Conservation (phyloP, 2,888 invertebrate genomes). For the Cactoblastis cactorum region DNA sequence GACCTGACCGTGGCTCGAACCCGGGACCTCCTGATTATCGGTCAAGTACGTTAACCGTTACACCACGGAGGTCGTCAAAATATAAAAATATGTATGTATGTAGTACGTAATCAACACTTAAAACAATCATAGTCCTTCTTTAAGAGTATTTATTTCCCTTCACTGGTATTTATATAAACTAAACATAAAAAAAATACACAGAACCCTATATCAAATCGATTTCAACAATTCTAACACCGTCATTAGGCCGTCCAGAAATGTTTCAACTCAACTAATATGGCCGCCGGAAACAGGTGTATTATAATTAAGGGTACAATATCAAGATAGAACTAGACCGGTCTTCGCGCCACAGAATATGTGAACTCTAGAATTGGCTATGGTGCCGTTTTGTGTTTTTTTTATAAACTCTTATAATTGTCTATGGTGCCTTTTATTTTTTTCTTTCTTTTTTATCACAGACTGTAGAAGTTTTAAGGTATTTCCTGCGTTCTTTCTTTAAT, state of each 20-base stretch:
- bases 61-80: too few species aligned
- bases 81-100: too few species aligned
- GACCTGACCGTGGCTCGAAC: too few species aligned
- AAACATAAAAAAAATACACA: background rate
- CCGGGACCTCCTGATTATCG: too few species aligned
- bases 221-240: constrained; percentile 1
- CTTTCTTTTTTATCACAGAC: background rate
- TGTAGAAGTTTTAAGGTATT: too few species aligned
- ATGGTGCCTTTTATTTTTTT: background rate
- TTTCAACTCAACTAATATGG: constrained; percentile 19
- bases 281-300: constrained; percentile 29
- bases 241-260: constrained; percentile 1
- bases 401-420: background rate
- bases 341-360: background rate
- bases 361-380: background rate
- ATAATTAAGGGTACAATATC: constrained; percentile 13
- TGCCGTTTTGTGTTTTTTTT: background rate
- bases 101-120: too few species aligned
- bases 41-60: too few species aligned
- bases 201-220: background rate
- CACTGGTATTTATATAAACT: background rate
- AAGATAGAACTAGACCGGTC: constrained; percentile 2
- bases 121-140: too few species aligned
- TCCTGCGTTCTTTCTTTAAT: too few species aligned
- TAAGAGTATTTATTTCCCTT: too few species aligned